These are phyloP conservation scores for Oreochromis spilurus DNA, from an alignment of 2,113 vertebrate genomes.

Conservation along the genomic window DNA sequence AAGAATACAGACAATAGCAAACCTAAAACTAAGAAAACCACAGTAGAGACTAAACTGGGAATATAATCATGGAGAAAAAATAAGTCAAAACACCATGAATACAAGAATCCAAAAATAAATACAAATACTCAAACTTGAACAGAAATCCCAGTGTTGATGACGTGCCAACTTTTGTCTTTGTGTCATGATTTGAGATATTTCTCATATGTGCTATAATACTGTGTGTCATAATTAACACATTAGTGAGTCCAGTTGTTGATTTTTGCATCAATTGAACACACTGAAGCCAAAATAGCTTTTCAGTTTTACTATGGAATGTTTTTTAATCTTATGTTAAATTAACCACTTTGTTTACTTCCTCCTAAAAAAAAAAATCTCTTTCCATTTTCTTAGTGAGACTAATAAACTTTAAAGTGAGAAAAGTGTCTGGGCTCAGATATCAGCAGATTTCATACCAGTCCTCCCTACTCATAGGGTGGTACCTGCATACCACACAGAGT, in stretches of 20 bases:
- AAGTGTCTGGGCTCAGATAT: neutral
- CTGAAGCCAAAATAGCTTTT: neutral
- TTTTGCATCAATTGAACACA: neutral
- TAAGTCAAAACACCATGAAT: no score
- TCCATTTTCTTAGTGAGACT: neutral
- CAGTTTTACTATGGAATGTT: neutral
- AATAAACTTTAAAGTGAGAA: neutral
- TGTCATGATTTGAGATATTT: neutral
- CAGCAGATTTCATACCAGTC: conserved; percentile 2
- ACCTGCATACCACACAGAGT: conserved; percentile 46
- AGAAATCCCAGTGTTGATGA: no score
- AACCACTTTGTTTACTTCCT: neutral
- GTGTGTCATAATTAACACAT: neutral
- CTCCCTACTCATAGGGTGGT: neutral
- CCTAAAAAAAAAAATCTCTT: neutral
- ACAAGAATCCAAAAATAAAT: no score
- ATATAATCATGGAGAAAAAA: no score
- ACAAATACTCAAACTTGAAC: no score
- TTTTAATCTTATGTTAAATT: neutral
- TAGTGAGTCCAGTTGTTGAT: neutral
- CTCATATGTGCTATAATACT: neutral
- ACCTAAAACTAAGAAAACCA: no score
- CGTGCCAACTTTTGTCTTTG: neutral
- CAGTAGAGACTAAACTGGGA: no score
- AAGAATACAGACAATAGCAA: no score